phyloP scores from a whole-genome alignment of 2,113 vertebrate genomes.

The Uria lomvia region DNA sequence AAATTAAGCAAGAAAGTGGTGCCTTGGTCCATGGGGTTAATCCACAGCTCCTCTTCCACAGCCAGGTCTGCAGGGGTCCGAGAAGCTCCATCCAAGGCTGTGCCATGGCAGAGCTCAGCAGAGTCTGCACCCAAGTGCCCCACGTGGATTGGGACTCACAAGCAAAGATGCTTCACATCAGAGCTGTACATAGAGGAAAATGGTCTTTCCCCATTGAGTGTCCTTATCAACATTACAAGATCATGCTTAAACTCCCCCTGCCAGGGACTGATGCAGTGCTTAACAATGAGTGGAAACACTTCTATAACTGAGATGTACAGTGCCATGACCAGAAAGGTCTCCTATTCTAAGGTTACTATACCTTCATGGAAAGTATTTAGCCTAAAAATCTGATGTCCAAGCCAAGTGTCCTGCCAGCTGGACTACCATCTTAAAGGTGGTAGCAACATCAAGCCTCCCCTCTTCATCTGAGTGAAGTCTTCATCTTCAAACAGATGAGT shows the following conservation, averaged over 20 bases:
- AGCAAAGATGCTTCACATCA: not conserved
- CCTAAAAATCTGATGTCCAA: not conserved
- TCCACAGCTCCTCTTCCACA: not conserved
- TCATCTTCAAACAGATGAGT: not conserved
- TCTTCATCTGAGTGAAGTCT: not conserved
- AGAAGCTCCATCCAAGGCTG: not conserved
- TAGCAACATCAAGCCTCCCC: not conserved
- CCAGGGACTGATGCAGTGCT: not conserved
- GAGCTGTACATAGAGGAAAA: not conserved
- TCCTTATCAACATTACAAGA: not conserved
- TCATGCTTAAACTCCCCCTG: not conserved
- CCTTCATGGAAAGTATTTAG: not conserved
- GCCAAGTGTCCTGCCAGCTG: not conserved
- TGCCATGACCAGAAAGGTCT: not conserved
- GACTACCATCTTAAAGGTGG: not conserved
- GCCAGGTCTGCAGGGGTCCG: not conserved
- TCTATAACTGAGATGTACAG: not conserved
- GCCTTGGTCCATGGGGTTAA: accelerated
- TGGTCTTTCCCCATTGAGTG: not conserved
- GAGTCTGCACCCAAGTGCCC: not conserved
- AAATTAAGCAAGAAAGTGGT: not conserved
- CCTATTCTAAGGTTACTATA: not conserved
- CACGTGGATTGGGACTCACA: not conserved
- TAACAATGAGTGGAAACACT: not conserved
- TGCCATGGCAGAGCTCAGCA: not conserved